phyloP scores from a whole-genome alignment of 2,113 vertebrate species.

The Tiliqua scincoides region DNA sequence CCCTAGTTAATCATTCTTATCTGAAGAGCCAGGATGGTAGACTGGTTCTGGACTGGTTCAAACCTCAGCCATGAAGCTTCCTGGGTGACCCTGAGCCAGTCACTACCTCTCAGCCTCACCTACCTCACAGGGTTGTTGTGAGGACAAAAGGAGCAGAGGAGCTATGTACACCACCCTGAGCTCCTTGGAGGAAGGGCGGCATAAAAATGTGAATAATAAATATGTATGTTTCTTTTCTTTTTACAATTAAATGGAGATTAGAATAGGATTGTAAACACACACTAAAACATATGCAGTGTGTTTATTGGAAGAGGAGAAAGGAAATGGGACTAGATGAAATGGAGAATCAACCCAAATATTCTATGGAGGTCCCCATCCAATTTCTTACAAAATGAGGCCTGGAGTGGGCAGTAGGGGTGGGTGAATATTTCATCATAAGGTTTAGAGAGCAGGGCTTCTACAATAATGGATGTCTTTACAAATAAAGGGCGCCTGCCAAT shows the following conservation, averaged over 20 bases:
- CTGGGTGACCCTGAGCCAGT: too few relatives aligned
- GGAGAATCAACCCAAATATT: not conserved
- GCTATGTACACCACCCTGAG: too few relatives aligned
- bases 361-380: not conserved
- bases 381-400: not conserved
- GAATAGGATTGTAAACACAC: not conserved
- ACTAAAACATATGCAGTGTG: not conserved
- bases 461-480: conserved; percentile 4
- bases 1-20: too few relatives aligned
- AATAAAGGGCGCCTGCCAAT: not conserved
- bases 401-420: not conserved
- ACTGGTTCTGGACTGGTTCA: too few relatives aligned
- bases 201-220: too few relatives aligned
- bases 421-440: not conserved
- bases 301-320: not conserved
- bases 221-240: not conserved
- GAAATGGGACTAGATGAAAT: not conserved
- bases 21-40: too few relatives aligned
- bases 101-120: too few relatives aligned
- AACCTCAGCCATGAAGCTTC: too few relatives aligned
- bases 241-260: not conserved
- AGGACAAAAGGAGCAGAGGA: too few relatives aligned
- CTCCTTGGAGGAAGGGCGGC: too few relatives aligned
- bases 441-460: not conserved
- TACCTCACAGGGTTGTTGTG: too few relatives aligned